Conservation (phyloP, 2,113 vertebrate genomes). For the Deroptyus accipitrinus region DNA sequence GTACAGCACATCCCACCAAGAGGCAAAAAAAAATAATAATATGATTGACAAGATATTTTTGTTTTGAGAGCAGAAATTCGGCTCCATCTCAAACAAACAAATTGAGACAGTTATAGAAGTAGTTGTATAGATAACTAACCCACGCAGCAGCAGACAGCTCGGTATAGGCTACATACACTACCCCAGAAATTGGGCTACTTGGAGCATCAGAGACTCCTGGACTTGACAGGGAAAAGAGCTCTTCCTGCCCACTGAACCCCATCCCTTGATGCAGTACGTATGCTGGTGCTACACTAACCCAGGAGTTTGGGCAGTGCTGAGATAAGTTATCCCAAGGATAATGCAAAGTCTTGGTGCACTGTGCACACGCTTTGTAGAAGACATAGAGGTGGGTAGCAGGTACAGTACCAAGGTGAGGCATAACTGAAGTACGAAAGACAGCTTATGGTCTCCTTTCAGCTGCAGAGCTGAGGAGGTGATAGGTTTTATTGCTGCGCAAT, state of each 20-base stretch:
- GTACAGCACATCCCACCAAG: neutral
- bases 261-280: neutral
- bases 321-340: neutral
- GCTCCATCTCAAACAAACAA: conserved; percentile 1
- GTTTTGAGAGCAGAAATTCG: neutral
- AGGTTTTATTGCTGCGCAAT: neutral
- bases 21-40: neutral
- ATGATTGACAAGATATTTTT: neutral
- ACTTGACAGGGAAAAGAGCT: neutral
- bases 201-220: neutral
- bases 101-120: neutral
- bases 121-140: neutral
- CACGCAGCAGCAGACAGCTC: neutral
- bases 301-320: neutral
- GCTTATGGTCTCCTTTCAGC: neutral
- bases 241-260: neutral
- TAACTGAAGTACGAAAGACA: neutral
- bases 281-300: neutral
- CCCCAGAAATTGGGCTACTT: neutral
- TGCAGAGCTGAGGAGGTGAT: neutral
- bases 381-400: neutral
- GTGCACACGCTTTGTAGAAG: neutral
- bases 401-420: neutral
- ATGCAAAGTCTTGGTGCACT: neutral
- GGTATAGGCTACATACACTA: neutral